These are phyloP conservation scores for Latrodectus geometricus DNA, from an alignment of 1,140 invertebrate genomes.

Conservation along the genomic window DNA sequence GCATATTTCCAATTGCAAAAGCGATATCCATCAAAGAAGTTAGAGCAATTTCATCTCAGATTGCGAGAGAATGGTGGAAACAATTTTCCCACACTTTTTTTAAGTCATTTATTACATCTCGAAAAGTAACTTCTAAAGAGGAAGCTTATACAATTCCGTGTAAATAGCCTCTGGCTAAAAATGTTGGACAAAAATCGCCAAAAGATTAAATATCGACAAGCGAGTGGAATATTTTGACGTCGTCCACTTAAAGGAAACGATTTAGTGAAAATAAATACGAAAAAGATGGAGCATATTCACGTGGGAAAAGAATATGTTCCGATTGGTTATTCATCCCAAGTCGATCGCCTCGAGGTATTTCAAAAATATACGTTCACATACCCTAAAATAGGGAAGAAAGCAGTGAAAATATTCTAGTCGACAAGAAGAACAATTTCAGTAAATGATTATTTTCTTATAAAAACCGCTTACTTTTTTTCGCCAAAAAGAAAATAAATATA, in stretches of 20 bases:
- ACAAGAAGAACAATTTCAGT: no score
- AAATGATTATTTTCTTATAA: background rate
- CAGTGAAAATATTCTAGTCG: no score
- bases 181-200: conserved; percentile 19
- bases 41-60: background rate
- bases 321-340: conserved; percentile 20
- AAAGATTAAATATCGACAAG: background rate
- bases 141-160: background rate
- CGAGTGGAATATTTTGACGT: conserved; percentile 13
- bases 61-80: conserved; percentile 35
- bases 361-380: no score
- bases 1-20: background rate
- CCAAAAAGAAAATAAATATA: background rate
- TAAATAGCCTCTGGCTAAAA: background rate
- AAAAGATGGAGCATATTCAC: background rate
- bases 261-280: background rate
- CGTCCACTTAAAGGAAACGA: background rate
- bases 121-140: conserved; percentile 8
- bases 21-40: conserved; percentile 4
- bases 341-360: background rate
- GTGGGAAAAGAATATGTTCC: conserved; percentile 24
- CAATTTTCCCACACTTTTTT: conserved; percentile 45
- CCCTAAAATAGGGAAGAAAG: no score
- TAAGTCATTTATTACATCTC: background rate
- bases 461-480: background rate